These are phyloP conservation scores for Caenorhabditis imperialis DNA, from an alignment of 2,888 invertebrate genomes.

Conservation along the genomic window DNA sequence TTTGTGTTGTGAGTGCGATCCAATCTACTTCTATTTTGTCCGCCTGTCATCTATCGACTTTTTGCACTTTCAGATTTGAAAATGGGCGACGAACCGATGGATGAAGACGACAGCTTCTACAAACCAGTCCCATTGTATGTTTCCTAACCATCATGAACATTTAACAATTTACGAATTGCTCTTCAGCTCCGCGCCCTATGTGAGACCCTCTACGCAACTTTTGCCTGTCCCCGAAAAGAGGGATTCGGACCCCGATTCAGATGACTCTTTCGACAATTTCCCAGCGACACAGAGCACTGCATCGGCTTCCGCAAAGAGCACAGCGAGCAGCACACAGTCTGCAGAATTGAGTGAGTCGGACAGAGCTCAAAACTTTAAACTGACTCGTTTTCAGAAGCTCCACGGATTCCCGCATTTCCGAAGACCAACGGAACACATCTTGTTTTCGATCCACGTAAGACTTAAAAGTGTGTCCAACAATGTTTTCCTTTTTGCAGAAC, in stretches of 20 bases:
- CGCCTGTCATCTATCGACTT: too few species aligned
- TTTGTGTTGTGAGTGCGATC: constrained; percentile 4
- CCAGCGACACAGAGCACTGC: constrained; percentile 23
- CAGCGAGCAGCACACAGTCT: constrained; percentile 20
- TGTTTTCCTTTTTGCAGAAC: too few species aligned
- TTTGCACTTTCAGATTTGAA: background rate
- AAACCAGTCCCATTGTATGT: constrained; percentile 14
- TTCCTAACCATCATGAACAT: background rate
- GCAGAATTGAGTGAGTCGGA: too few species aligned
- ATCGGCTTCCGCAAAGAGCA: constrained; percentile 4
- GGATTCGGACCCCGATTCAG: constrained; percentile 36
- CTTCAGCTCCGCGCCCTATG: constrained; percentile 2
- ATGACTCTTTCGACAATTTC: constrained; percentile 46
- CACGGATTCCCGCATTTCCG: too few species aligned
- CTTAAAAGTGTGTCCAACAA: too few species aligned
- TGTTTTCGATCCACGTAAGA: too few species aligned
- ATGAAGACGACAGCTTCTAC: constrained; percentile 53
- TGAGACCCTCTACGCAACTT: background rate
- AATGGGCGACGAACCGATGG: constrained; percentile 33
- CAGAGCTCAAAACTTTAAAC: too few species aligned
- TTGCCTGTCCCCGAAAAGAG: background rate
- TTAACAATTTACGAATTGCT: background rate
- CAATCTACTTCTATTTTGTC: background rate
- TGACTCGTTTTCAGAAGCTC: background rate
- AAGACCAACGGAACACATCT: too few species aligned